A percentile compares a stretch with the other conserved stretches of the same genome.
phyloP scores from a whole-genome alignment of 2,797 vertebrate genomes.

The Numenius phaeopus region DNA sequence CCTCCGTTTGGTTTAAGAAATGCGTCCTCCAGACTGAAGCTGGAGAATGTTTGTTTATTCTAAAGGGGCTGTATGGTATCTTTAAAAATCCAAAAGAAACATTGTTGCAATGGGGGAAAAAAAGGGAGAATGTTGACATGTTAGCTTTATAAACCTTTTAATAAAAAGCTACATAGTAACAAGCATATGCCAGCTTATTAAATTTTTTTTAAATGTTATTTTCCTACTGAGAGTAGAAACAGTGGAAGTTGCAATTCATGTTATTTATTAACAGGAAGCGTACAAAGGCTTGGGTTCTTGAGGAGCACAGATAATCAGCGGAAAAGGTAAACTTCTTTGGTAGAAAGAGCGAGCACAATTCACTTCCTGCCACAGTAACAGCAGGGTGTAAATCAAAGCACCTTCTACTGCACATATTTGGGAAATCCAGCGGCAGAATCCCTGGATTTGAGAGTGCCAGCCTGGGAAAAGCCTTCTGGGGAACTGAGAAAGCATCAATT shows the following conservation, averaged over 20 bases:
- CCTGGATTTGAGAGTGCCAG: neutral
- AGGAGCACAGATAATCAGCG: neutral
- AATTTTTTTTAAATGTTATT: neutral
- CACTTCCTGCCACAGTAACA: neutral
- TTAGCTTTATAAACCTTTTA: neutral
- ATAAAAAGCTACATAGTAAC: neutral
- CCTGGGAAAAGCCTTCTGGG: neutral
- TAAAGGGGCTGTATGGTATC: neutral
- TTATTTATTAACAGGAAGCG: neutral
- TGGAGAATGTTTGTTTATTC: neutral
- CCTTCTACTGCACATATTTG: neutral
- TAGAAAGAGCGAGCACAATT: neutral
- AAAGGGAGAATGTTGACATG: neutral
- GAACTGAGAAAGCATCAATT: neutral
- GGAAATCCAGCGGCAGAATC: neutral
- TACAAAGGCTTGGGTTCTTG: neutral
- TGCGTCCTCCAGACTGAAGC: neutral
- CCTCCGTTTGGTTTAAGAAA: neutral
- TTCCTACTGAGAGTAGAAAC: neutral
- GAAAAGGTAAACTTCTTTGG: neutral
- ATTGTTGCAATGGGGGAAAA: rapidly evolving
- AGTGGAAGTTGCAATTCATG: neutral
- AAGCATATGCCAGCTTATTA: neutral
- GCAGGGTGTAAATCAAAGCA: neutral
- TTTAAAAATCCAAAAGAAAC: neutral